Percentiles rank a stretch among this genome's conserved stretches.
These are phyloP conservation scores for Oryzias javanicus DNA, from an alignment of 2,113 vertebrate species.

Conservation along the genomic window DNA sequence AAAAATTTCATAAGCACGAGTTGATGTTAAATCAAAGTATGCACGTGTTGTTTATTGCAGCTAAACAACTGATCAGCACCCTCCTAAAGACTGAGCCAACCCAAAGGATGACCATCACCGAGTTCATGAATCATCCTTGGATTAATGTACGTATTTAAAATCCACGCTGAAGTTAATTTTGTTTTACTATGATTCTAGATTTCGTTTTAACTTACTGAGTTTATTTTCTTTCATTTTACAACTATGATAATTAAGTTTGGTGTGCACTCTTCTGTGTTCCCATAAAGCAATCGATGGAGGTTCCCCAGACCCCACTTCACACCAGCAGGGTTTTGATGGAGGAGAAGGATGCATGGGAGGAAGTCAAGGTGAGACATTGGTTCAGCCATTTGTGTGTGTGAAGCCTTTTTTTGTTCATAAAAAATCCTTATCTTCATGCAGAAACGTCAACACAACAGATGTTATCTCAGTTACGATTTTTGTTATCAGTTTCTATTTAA, in stretches of 20 bases:
- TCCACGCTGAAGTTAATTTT: no score
- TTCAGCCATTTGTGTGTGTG: not conserved
- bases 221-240: no score
- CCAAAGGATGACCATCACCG: slow-evolving; percentile 95
- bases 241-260: no score
- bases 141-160: slow-evolving; percentile 84
- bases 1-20: no score
- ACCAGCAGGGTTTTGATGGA: slow-evolving; percentile 96
- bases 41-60: slow-evolving; percentile 65
- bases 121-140: slow-evolving; percentile 99
- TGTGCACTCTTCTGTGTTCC: slow-evolving; percentile 15
- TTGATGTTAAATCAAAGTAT: not conserved
- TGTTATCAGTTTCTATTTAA: no score
- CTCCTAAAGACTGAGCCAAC: slow-evolving; percentile 96
- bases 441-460: no score
- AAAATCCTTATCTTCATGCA: no score
- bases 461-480: no score
- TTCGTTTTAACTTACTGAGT: no score
- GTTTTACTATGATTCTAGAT: no score
- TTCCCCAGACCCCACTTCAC: slow-evolving; percentile 95
- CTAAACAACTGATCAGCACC: slow-evolving; percentile 92
- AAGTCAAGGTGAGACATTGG: slow-evolving; percentile 86
- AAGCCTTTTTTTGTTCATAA: no score
- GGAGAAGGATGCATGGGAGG: slow-evolving; percentile 95
- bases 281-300: slow-evolving; percentile 91